Evolutionary conservation across 2,797 vertebrate species (phyloP), one percentile per base, ranked within the genome.

Genomic region (Alectoris magna): DNA sequence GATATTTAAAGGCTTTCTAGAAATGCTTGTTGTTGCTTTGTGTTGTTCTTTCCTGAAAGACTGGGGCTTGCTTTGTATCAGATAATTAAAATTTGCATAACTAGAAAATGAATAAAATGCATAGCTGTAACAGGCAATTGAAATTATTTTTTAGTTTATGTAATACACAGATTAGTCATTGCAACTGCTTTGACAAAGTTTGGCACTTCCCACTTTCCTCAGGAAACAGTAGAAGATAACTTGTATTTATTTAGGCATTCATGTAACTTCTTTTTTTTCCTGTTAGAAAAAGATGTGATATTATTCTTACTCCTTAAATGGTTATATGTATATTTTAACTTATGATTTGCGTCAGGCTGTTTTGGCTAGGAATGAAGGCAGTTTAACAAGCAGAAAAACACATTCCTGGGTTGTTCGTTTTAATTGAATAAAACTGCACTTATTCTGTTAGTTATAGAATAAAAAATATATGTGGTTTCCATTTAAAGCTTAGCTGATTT

Each of bases 1-100:
- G 92, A 87, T 80, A 89, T 95, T 84, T 92, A 76, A 78, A 91
- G 67, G 76, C 89, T 92, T 94, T 91, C 70, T 88, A 81, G 94
- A 91, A 95, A 86, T 51, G 51, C 44, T 88, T 59, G 44, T 80
- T 93, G 27, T 67, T 2, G 17, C 66, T 90, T 87, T 59, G 62
- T 36, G 19, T 68, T 75, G 63, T 38, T 22, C 31, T 92, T 89
- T 44, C 46, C 64, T 94, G 92, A 87, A 89, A 93, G 90, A 95
- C 69, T 95, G 91, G 91, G 84, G 49, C 73, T 94, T 83, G 22
- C 27, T 81, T 85, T 51, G 38, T 78, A 44, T 88, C 51, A 41
- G 56, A 78, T 92, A 88, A 87, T 71, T 71, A 83, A 93, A 81
- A 75, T 48, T 68, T 74, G 43, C 55, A 34, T 83, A 78, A 90